A percentile compares a stretch with the other conserved stretches of the same genome.
Evolutionary conservation across 2,113 vertebrate genomes (phyloP).

Genomic region (Cranoglanis bouderius): DNA sequence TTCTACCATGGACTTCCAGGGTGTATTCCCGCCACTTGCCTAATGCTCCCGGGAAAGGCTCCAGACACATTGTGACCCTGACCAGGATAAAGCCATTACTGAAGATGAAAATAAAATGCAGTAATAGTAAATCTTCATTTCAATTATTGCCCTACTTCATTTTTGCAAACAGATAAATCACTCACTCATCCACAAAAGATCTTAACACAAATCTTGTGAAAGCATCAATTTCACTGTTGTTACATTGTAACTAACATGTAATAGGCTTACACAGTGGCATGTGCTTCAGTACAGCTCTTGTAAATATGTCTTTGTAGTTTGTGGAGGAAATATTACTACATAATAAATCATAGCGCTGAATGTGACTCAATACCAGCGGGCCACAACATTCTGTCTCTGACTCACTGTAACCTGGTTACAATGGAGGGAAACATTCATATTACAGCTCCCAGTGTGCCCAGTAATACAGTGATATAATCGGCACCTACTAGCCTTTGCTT

Average conservation of each 20-base stretch:
- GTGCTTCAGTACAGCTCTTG: not conserved
- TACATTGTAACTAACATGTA: slow-evolving; percentile 32
- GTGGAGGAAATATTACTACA: slow-evolving; percentile 38
- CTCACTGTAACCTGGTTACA: slow-evolving; percentile 33
- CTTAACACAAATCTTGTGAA: not conserved
- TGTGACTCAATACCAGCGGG: slow-evolving; percentile 24
- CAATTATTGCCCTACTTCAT: not conserved
- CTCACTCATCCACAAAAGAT: not conserved
- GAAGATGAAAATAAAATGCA: not conserved
- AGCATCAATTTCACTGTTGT: slow-evolving; percentile 28
- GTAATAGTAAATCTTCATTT: not conserved
- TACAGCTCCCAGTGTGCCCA: slow-evolving; percentile 25
- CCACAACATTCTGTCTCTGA: slow-evolving; percentile 24
- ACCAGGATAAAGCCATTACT: not conserved
- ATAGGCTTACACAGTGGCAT: not conserved
- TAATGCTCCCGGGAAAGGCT: not conserved
- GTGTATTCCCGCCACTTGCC: not conserved
- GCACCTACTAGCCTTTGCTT: slow-evolving; percentile 33
- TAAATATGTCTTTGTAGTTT: slow-evolving; percentile 28
- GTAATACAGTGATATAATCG: slow-evolving; percentile 34
- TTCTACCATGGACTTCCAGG: not conserved
- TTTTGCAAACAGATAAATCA: not conserved
- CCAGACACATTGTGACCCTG: not conserved
- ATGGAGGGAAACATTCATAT: slow-evolving; percentile 28
- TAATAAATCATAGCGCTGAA: slow-evolving; percentile 39